Conservation (phyloP, 1,140 invertebrate genomes). For the Phthorimaea operculella region DNA sequence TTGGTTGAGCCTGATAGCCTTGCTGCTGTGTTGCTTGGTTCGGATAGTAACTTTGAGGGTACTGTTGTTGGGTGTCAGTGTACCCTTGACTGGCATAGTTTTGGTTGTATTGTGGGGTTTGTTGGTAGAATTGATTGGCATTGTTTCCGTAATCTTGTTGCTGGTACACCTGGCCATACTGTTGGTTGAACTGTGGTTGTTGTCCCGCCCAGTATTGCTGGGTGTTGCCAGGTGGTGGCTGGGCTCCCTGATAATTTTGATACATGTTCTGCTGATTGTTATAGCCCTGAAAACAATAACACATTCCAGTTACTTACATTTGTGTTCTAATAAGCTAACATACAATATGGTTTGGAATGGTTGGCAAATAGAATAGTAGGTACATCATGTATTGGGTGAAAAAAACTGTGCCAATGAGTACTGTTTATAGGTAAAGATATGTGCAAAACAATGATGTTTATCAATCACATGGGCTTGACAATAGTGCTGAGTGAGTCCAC, state of each 20-base stretch:
- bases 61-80: conserved; percentile 34
- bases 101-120: conserved; percentile 39
- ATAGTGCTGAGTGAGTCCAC: conserved; percentile 26
- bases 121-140: conserved; percentile 47
- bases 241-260: conserved; percentile 35
- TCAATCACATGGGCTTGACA: conserved; percentile 26
- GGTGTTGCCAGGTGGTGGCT: conserved; percentile 17
- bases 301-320: too few species aligned
- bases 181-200: conserved; percentile 44
- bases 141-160: conserved; percentile 38
- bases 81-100: conserved; percentile 45
- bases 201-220: conserved; percentile 41
- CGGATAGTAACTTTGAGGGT: conserved; percentile 47
- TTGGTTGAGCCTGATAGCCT: conserved; percentile 11
- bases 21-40: conserved; percentile 37
- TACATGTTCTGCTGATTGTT: conserved; percentile 42
- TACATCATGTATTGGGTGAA: too few species aligned
- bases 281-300: background rate
- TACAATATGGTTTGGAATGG: too few species aligned
- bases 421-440: background rate
- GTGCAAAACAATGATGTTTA: conserved; percentile 15
- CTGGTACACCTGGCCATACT: conserved; percentile 46
- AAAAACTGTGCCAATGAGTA: too few species aligned
- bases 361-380: too few species aligned
- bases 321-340: too few species aligned